A percentile compares a stretch with the other conserved stretches of the same genome.
Evolutionary conservation across 1,140 invertebrate genomes (phyloP).

Genomic region (Muscidifurax raptorellus): DNA sequence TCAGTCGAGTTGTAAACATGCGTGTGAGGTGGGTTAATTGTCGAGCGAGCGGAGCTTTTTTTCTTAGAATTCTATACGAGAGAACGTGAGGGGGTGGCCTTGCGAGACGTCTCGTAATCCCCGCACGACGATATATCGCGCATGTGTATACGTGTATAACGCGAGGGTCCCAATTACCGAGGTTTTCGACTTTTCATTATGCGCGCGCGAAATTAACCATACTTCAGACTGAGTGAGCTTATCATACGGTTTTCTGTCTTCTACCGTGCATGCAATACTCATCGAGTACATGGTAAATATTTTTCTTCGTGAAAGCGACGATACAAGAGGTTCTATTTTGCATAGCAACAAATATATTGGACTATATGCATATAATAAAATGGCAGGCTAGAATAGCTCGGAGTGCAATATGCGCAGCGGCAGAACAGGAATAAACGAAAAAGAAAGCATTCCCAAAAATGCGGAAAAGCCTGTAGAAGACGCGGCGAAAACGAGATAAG

Average conservation of each 20-base stretch:
- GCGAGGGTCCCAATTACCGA: conserved; percentile 21
- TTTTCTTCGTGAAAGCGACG: no score
- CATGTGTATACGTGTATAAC: not conserved
- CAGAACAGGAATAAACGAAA: no score
- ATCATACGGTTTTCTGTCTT: no score
- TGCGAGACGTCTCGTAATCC: not conserved
- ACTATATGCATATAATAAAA: no score
- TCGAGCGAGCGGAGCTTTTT: not conserved
- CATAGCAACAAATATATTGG: no score
- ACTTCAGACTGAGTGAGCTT: not conserved
- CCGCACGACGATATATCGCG: not conserved
- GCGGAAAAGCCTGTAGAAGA: conserved; percentile 18
- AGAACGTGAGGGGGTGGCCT: not conserved
- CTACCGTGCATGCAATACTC: no score
- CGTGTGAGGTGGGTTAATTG: conserved; percentile 25
- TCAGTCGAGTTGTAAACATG: conserved; percentile 10
- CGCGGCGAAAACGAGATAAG: conserved; percentile 42
- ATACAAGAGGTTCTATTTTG: no score
- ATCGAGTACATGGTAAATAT: no score
- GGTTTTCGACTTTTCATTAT: not conserved
- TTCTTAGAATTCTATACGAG: conserved; percentile 7
- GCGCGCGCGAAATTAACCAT: not conserved
- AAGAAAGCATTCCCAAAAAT: no score
- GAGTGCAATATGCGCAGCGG: no score
- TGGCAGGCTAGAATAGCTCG: no score